Evolutionary conservation across 64 coral and sea anemone genomes (phyloP), one percentile per base, ranked within the genome.

Genomic region (Anthopleura sola): DNA sequence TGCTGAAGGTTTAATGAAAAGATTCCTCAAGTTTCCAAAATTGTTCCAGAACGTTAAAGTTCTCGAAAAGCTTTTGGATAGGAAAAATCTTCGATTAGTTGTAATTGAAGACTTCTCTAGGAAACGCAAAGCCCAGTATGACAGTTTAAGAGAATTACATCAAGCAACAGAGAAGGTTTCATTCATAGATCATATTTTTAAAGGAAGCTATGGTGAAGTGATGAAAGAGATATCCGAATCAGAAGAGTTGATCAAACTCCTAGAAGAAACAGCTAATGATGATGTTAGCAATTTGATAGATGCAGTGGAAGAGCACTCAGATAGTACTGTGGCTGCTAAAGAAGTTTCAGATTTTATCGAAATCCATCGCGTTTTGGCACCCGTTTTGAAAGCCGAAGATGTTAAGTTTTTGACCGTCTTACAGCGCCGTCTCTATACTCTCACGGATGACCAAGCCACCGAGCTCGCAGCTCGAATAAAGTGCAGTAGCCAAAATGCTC

Each of bases 271-370:
- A 19, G 88, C 88, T 39, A 37, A 88, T 39, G 95, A 98, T n/a
- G 95, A 98, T 81, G 89, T 93, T 11, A 38, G 81, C 33, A 39
- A 90, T 29, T 77, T 98, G 18, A 93, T 98, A 44, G 95, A 98
- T 86, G 92, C 88, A 69, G 95, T 98, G 8, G 95, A 98, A 75
- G 95, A 98, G 79, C 89, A 94, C 74, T 98, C 95, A 20, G 95
- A 98, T 36, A 85, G 88, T 26, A 80, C 86, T 21, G 86, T 98
- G 60, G 86, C 85, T 23, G 95, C 93, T 38, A 78, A 82, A n/a
- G 87, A 87, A 20, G 95, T 98, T 37, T 91, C 92, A 5, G 60
- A 94, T 82, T 88, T 98, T 75, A 98, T 98, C 62, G 89, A 98
- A 78, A 88, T 94, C 38, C 95, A 98, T 75, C 81, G 86, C 19